Evolutionary conservation across 2,797 vertebrate genomes (phyloP).

Genomic region (Vultur gryphus): DNA sequence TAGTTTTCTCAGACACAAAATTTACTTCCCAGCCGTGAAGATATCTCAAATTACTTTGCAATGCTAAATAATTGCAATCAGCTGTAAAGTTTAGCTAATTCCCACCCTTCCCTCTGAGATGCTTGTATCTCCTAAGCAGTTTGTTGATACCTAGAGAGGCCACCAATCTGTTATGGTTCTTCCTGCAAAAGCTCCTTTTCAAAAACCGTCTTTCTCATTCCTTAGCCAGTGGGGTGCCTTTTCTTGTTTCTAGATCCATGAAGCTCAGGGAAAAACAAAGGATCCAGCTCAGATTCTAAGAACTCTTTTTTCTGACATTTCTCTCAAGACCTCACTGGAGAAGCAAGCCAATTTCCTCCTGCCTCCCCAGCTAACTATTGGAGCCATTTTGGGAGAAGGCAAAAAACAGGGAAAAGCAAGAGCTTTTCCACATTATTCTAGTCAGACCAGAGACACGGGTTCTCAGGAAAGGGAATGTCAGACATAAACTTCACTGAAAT

Average conservation of each 20-base stretch:
- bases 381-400: not conserved
- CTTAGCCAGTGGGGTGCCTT: accelerated
- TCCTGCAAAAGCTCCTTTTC: not conserved
- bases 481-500: not conserved
- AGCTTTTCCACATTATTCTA: not conserved
- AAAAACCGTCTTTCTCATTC: not conserved
- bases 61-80: not conserved
- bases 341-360: not conserved
- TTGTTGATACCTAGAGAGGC: not conserved
- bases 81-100: not conserved
- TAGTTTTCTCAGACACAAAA: not conserved
- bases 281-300: not conserved
- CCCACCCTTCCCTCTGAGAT: not conserved
- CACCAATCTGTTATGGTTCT: not conserved
- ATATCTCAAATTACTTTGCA: not conserved
- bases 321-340: not conserved
- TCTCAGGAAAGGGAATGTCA: not conserved
- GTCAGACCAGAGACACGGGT: not conserved
- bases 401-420: not conserved
- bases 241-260: not conserved
- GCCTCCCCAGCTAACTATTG: not conserved
- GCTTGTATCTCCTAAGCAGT: not conserved
- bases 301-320: not conserved
- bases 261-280: not conserved
- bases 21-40: not conserved